Evolutionary conservation across 2,888 invertebrate species (phyloP), one percentile per base, ranked within the genome.

Genomic region (Tachina fera): DNA sequence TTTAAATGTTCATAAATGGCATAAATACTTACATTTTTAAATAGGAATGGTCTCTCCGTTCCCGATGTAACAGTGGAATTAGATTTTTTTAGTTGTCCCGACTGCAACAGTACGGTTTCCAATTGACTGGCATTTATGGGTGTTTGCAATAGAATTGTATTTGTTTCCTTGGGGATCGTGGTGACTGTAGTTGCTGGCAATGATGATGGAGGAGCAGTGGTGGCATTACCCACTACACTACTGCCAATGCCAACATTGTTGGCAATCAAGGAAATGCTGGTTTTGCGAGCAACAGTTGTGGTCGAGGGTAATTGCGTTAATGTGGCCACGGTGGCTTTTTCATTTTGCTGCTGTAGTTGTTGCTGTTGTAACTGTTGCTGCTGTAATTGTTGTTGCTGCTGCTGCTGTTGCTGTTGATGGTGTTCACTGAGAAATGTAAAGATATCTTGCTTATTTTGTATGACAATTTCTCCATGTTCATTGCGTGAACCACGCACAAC

Each of bases 371-470:
- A 87, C 31, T 88, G 89, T 77, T 81, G 83, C 67, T 74, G 80
- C 70, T 75, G 90, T 87, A 71, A 89, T 87, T 84, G 90, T 87
- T 84, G 90, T 81, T 85, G 89, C 87, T 89, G 89, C 19, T 89
- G 89, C 43, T 88, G 89, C 45, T 89, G 89, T 31, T 89, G 89
- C 43, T 88, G 89, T 51, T 90, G 90, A 68, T 88, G 87, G 77
- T 90, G 90, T 63, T 92, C 92, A 85, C 89, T 93, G 85, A 92
- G 91, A 89, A 93, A 91, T 88, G 91, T 93, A 72, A 93, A 91
- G 84, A 93, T 91, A 85, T 93, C 93, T 90, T 93, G 93, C 87
- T 92, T 92, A 87, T 93, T 93, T 88, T 93, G 93, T 86, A 93
- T 92, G 83, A 93, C 92, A 88, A 93, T 93, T 90, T 93, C 93